A percentile compares a stretch with the other conserved stretches of the same genome.
These are phyloP conservation scores for Oncorhynchus mykiss DNA, from an alignment of 2,113 vertebrate genomes.

Conservation along the genomic window DNA sequence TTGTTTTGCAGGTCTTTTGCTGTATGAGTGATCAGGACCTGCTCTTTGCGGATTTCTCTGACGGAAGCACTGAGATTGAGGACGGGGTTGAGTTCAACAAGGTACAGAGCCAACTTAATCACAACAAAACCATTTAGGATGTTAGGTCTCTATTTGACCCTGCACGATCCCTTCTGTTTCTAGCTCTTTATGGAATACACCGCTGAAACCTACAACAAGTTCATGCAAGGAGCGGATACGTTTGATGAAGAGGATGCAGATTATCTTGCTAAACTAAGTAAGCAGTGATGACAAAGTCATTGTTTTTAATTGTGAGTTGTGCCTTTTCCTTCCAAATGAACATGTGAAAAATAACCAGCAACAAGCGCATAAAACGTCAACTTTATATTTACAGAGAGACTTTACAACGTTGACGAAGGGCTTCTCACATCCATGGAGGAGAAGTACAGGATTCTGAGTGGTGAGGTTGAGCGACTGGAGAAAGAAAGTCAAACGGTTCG, in stretches of 20 bases:
- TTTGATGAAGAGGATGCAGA: conserved; percentile 84
- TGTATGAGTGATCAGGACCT: conserved; percentile 70
- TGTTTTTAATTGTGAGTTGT: not conserved
- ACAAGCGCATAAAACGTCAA: not conserved
- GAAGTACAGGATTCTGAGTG: conserved; percentile 78
- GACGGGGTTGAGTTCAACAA: conserved; percentile 85
- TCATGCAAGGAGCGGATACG: conserved; percentile 86
- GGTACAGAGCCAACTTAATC: conserved; percentile 65
- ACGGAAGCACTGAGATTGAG: conserved; percentile 75
- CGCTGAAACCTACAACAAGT: conserved; percentile 84
- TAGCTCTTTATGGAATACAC: conserved; percentile 87
- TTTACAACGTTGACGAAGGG: conserved; percentile 86
- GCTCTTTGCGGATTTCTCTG: conserved; percentile 71
- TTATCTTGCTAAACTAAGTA: conserved; percentile 83
- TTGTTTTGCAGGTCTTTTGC: conserved; percentile 55
- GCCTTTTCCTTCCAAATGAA: not conserved
- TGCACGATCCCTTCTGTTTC: not conserved
- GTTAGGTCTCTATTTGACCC: conserved; percentile 6
- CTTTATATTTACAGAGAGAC: conserved; percentile 73
- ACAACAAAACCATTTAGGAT: not conserved
- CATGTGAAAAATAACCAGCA: no score
- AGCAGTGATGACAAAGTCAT: conserved; percentile 47
- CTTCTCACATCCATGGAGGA: conserved; percentile 77
- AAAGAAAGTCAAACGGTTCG: conserved; percentile 88
- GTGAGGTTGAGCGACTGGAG: conserved; percentile 84